phyloP scores from a whole-genome alignment of 2,888 invertebrate species.

The Spatulosminthurus flaviceps region DNA sequence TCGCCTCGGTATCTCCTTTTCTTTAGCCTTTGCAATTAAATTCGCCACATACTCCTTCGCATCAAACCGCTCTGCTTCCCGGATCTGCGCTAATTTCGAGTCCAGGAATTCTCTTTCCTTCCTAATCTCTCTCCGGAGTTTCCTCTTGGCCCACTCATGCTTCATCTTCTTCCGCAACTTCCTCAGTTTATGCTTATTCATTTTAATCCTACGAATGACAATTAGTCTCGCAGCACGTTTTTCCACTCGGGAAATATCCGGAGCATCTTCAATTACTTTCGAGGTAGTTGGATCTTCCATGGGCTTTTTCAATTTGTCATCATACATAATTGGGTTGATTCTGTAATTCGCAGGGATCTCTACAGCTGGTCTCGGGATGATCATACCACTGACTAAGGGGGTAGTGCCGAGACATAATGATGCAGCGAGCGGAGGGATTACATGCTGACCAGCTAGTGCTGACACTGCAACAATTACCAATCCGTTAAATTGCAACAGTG shows the following conservation, averaged over 20 bases:
- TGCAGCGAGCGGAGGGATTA: no score
- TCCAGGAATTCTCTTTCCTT: constrained; percentile 84
- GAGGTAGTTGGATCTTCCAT: constrained; percentile 22
- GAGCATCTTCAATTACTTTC: constrained; percentile 34
- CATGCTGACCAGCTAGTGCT: no score
- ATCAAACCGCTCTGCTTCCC: constrained; percentile 78
- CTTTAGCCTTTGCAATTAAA: constrained; percentile 73
- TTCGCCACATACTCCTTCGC: constrained; percentile 77
- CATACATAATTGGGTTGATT: not conserved
- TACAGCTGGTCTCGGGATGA: not conserved
- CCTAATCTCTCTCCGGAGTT: constrained; percentile 74
- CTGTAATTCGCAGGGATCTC: constrained; percentile 24
- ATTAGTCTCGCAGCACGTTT: constrained; percentile 79
- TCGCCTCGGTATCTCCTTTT: constrained; percentile 68
- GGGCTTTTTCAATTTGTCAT: not conserved
- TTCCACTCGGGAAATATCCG: constrained; percentile 65
- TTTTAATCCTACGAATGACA: constrained; percentile 81
- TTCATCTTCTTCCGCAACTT: constrained; percentile 84
- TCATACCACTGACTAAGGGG: no score
- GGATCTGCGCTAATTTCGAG: constrained; percentile 74
- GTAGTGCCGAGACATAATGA: no score
- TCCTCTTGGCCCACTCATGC: constrained; percentile 77
- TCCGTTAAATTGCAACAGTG: no score
- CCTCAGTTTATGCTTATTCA: constrained; percentile 85
- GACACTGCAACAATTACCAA: no score